Conservation (phyloP, 2,113 vertebrate genomes). For the Mirza zaza region DNA sequence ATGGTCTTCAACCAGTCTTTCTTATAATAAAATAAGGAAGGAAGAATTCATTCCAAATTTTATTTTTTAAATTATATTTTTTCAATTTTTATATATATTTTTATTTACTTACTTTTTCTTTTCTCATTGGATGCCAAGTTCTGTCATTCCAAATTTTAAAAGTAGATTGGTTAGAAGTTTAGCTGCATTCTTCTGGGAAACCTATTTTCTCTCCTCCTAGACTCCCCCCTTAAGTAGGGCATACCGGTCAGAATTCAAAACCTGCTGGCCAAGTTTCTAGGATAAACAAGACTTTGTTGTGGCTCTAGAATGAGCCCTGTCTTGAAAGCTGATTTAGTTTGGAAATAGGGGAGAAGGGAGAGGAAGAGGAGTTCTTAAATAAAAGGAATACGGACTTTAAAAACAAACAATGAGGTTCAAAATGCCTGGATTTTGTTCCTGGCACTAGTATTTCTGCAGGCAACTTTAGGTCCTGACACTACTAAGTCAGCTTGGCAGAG, state of each 20-base stretch:
- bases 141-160: constrained; percentile 13
- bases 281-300: constrained; percentile 33
- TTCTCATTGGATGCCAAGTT: no score
- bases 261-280: constrained; percentile 6
- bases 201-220: constrained; percentile 2
- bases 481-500: neutral
- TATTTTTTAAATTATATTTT: neutral
- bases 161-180: neutral
- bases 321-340: constrained; percentile 24
- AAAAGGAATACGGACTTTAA: neutral
- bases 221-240: constrained; percentile 2
- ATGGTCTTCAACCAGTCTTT: neutral
- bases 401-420: neutral
- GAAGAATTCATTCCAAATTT: constrained; percentile 31
- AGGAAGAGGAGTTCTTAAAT: neutral
- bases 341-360: constrained; percentile 9
- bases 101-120: no score
- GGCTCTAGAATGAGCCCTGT: neutral
- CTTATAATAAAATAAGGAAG: constrained; percentile 1
- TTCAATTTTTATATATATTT: no score
- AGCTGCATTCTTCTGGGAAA: constrained; percentile 54
- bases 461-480: neutral
- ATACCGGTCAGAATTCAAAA: constrained; percentile 16
- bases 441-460: neutral
- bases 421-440: neutral